Evolutionary conservation across 1,140 invertebrate species (phyloP), one percentile per base, ranked within the genome.

Genomic region (Holcopasites calliopsidis): DNA sequence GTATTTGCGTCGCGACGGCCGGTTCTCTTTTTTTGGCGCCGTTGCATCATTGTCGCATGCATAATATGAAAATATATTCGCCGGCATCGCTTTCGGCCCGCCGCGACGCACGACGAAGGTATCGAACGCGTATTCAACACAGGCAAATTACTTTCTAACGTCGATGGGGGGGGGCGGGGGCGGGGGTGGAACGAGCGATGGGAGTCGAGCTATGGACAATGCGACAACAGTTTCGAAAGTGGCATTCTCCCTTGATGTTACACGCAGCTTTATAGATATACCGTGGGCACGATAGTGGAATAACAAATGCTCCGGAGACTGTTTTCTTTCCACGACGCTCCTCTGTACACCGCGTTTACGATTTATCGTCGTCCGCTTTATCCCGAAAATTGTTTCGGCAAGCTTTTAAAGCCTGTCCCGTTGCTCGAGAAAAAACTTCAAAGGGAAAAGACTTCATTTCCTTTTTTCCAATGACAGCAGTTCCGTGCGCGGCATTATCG

Each of bases 351-450:
- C 58, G 38, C 33, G 71, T 33, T 74, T 55, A 69, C 78, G 75
- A 85, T 85, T 85, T 85, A 85, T 85, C 75, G 80, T 80, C 64
- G 42, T 61, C 68, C 47, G 82, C 74, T 64, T 78, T 79, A 80
- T 83, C 76, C 75, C 50, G 82, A 85, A 85, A 85, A 85, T 85
- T 85, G 79, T 85, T 82, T 85, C 80, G 82, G 84, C 73, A 85
- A 68, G 73, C 70, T 84, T 85, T 82, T 85, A 85, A 78, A 85
- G 74, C 60, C 68, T 72, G 57, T 65, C 73, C 55, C 65, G 55
- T 62, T 52, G 49, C n/a, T 74, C 60, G 49, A 47, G 61, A 60
- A 26, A 47, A 49, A 35, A 72, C 64, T 57, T 76, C 61, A 76
- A 80, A 71, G 42, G 28, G 23, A 47, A 44, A n/a, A n/a, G 42